A percentile compares a stretch with the other conserved stretches of the same genome.
Evolutionary conservation across 1,140 invertebrate species (phyloP).

Genomic region (Drosophila sturtevanti): DNA sequence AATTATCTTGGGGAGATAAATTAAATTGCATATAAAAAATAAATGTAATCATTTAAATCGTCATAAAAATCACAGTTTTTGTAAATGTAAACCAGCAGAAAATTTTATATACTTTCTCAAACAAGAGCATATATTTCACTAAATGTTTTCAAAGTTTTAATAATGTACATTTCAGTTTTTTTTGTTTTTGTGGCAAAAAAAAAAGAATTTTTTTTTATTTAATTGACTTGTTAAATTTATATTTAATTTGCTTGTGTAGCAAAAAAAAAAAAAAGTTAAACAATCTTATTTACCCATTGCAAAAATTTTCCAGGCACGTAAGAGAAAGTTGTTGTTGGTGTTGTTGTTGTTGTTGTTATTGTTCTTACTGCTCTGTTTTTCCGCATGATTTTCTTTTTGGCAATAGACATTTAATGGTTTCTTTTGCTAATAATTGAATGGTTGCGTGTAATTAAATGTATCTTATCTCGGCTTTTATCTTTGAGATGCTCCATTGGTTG

Average conservation of each 20-base stretch:
- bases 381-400: not conserved
- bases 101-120: too few relatives aligned
- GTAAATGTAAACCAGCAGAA: too few relatives aligned
- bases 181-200: too few relatives aligned
- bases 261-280: not conserved
- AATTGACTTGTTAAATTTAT: not conserved
- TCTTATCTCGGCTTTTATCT: constrained; percentile 67
- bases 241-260: not conserved
- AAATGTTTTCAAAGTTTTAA: not conserved
- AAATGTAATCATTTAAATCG: too few relatives aligned
- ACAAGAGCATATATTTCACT: too few relatives aligned
- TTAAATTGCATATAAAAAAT: too few relatives aligned
- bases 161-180: not conserved
- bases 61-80: too few relatives aligned
- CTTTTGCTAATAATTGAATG: constrained; percentile 28
- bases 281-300: not conserved
- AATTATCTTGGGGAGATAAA: too few relatives aligned
- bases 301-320: not conserved
- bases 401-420: not conserved
- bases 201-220: not conserved
- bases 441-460: constrained; percentile 67
- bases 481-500: constrained; percentile 61
- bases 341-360: constrained; percentile 17
- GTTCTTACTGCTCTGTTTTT: constrained; percentile 5
- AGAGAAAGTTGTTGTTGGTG: not conserved